Conservation (phyloP, 2,888 invertebrate genomes). For the Trisateles emortualis region DNA sequence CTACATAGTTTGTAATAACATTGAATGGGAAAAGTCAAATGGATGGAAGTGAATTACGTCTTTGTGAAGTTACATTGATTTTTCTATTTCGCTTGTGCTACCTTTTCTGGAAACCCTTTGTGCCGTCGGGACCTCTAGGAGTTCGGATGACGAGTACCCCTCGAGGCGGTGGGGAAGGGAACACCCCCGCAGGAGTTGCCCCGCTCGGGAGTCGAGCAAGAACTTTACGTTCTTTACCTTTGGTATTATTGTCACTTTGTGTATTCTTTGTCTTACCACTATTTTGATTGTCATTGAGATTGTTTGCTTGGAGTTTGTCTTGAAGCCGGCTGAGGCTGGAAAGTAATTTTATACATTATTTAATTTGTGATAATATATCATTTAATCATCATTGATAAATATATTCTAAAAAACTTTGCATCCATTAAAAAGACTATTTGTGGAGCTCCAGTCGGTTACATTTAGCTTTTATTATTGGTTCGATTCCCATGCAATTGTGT, state of each 20-base stretch:
- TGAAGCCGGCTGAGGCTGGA: constrained; percentile 78
- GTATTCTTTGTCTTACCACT: constrained; percentile 65
- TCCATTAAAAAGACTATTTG: too few species aligned
- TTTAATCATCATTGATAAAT: too few species aligned
- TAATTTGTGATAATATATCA: background rate
- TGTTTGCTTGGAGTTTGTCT: constrained; percentile 80
- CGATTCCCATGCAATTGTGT: too few species aligned
- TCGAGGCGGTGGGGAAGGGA: constrained; percentile 78
- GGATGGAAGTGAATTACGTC: constrained; percentile 63
- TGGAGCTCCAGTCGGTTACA: too few species aligned
- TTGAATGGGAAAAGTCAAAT: constrained; percentile 46
- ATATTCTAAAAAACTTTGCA: too few species aligned
- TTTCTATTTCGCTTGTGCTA: constrained; percentile 64
- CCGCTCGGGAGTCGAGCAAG: constrained; percentile 73
- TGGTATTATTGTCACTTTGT: constrained; percentile 67
- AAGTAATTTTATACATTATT: constrained; percentile 22
- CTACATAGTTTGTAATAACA: constrained; percentile 29
- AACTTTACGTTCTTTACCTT: constrained; percentile 78
- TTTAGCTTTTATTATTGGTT: too few species aligned
- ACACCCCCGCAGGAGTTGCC: constrained; percentile 68
- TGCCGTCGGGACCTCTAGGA: constrained; percentile 93
- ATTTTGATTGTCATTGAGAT: constrained; percentile 72
- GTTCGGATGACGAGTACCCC: constrained; percentile 89
- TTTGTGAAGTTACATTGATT: constrained; percentile 42
- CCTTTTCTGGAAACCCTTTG: constrained; percentile 82